These are phyloP conservation scores for Anarsia innoxiella DNA, from an alignment of 2,888 invertebrate genomes.

Conservation along the genomic window DNA sequence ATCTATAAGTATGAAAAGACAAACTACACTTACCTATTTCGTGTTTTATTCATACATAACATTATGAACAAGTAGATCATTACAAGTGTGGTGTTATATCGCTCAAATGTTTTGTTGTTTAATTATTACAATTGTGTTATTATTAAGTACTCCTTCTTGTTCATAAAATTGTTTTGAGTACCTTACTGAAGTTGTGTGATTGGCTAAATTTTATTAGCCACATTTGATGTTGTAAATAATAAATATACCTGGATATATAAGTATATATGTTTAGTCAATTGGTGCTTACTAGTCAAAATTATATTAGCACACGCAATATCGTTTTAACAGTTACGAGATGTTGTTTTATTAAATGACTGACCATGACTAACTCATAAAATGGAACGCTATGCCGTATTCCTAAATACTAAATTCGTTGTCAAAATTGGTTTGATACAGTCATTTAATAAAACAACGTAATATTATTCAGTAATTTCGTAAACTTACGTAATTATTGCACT, in stretches of 20 bases:
- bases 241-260: conserved; percentile 13
- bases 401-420: too few species aligned
- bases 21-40: background rate
- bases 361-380: too few species aligned
- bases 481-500: too few species aligned
- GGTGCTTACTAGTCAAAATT: conserved; percentile 76
- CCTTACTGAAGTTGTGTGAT: conserved; percentile 34
- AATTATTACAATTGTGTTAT: conserved; percentile 12
- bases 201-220: conserved; percentile 67
- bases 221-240: conserved; percentile 26
- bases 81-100: conserved; percentile 16
- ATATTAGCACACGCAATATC: conserved; percentile 36
- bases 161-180: conserved; percentile 24
- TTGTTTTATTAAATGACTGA: too few species aligned
- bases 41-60: background rate
- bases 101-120: conserved; percentile 25
- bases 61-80: background rate
- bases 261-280: conserved; percentile 60
- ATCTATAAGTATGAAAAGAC: background rate
- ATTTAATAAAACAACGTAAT: background rate
- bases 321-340: too few species aligned
- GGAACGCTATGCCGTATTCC: too few species aligned
- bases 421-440: too few species aligned
- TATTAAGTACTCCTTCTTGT: conserved; percentile 11
- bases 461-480: background rate